Percentiles rank a stretch among this genome's conserved stretches.
Evolutionary conservation across 2,797 vertebrate species (phyloP).

Genomic region (Calcarius lapponicus): DNA sequence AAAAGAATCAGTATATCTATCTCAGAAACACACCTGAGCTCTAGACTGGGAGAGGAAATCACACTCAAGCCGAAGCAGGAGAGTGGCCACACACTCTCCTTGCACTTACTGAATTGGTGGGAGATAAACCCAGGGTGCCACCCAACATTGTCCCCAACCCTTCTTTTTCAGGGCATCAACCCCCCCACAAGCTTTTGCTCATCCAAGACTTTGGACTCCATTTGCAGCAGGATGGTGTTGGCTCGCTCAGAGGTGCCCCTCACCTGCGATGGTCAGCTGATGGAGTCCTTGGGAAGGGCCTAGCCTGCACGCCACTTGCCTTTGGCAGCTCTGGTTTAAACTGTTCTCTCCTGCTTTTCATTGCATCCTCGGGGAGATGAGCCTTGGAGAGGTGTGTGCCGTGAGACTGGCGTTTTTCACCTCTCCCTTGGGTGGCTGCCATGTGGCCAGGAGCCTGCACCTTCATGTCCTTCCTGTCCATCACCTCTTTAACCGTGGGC

Average conservation of each 20-base stretch:
- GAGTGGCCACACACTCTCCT: fast-evolving
- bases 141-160: not conserved
- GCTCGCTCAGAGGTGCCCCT: not conserved
- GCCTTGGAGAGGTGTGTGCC: not conserved
- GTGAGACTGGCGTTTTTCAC: not conserved
- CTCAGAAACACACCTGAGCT: not conserved
- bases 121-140: not conserved
- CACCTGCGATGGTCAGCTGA: conserved; percentile 65
- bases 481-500: not conserved
- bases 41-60: not conserved
- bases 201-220: fast-evolving
- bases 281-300: not conserved
- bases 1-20: not conserved
- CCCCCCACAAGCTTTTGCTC: not conserved
- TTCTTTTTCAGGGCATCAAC: not conserved
- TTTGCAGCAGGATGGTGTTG: not conserved
- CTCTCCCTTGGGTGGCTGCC: not conserved
- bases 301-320: not conserved
- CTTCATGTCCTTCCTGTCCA: not conserved
- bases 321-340: fast-evolving
- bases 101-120: fast-evolving
- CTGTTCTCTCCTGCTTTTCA: not conserved
- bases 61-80: fast-evolving
- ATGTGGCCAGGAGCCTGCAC: not conserved
- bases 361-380: not conserved